A percentile compares a stretch with the other conserved stretches of the same genome.
phyloP scores from a whole-genome alignment of 2,113 vertebrate genomes.

The Labeo rohita region DNA sequence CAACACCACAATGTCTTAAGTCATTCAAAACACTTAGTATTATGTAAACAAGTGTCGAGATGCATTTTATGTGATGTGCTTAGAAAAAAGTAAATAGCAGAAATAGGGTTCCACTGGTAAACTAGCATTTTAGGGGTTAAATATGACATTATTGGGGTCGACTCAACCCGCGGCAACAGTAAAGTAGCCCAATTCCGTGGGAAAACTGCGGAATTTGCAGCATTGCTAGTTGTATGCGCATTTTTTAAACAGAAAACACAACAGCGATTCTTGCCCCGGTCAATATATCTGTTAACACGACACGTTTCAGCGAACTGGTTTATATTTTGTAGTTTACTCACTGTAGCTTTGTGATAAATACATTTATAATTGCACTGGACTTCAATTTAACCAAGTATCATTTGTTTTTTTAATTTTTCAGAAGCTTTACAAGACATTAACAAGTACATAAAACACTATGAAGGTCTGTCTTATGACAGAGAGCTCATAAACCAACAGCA shows the following conservation, averaged over 20 bases:
- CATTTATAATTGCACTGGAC: neutral
- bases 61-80: neutral
- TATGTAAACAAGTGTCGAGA: neutral
- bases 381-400: neutral
- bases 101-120: neutral
- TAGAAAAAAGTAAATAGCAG: neutral
- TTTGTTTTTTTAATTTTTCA: slow-evolving; percentile 45
- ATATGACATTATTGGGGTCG: too few relatives aligned
- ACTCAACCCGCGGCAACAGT: too few relatives aligned
- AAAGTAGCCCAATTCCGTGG: too few relatives aligned
- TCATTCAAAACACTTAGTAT: neutral
- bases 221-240: too few relatives aligned
- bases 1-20: neutral
- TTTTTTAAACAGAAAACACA: neutral
- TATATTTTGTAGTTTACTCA: neutral
- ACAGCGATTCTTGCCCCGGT: neutral
- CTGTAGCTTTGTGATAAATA: neutral
- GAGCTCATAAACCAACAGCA: slow-evolving; percentile 67
- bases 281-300: too few relatives aligned
- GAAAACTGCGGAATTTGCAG: too few relatives aligned
- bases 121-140: too few relatives aligned
- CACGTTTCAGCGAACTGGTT: neutral
- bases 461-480: slow-evolving; percentile 68
- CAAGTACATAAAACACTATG: slow-evolving; percentile 69
- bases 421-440: slow-evolving; percentile 60